Evolutionary conservation across 2,888 invertebrate species (phyloP), one percentile per base, ranked within the genome.

Genomic region (Diabrotica balteata): DNA sequence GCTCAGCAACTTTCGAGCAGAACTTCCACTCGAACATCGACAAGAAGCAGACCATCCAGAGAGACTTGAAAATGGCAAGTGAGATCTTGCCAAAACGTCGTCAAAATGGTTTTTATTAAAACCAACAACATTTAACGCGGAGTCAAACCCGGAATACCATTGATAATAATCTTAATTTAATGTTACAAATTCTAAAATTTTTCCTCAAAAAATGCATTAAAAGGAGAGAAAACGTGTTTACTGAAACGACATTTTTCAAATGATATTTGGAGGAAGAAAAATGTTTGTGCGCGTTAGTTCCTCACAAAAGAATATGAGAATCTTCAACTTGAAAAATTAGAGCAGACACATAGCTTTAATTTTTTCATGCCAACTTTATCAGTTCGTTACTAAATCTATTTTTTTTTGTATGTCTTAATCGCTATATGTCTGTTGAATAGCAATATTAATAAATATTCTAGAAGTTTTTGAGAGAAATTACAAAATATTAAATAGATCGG

Each of bases 241-340:
- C 57, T 59, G 59, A 59, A 32, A 52, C 11, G 44, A 50, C 45
- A 42, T 10, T 44, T 11, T 8, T 10, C 17, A 49, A 55, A 63
- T 17, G 55, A 44, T 47, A 63, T 43, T 11, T 50, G 44, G 50
- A 64, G 59, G 59, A 64, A 58, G 52, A 64, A 59, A 59, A 46
- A 50, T 55, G 49, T 46, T 64, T 64, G 64, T 64, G 64, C 64
- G 64, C 64, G 42, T 64, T 59, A 53, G 52, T 64, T 64, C 59
- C 59, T 59, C 58, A 58, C 53, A 57, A 63, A 4, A 44, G 11
- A 55, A 58, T 58, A 44, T 9, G n/a, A 50, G 52, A 59, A 59
- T 59, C 17, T 50, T 51, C n/a, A 42, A 8, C 51, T 44, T 49
- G 44, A 63, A 42, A 63, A 49, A 50, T 57, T 50, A 53, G 45